These are phyloP conservation scores for Tetanocera ferruginea DNA, from an alignment of 2,888 invertebrate genomes.

Conservation along the genomic window DNA sequence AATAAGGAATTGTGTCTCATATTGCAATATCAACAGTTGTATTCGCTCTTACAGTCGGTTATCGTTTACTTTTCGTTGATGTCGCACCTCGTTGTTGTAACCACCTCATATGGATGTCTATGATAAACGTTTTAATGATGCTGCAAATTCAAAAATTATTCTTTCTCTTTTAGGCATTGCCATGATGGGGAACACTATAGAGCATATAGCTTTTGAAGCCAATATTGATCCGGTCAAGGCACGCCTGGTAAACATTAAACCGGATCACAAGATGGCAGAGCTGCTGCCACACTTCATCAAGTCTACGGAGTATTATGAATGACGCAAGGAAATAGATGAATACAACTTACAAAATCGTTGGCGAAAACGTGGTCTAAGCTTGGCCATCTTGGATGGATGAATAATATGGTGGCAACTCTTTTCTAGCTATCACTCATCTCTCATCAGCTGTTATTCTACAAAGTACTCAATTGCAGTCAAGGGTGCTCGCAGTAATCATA, in stretches of 20 bases:
- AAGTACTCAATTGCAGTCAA: too few species aligned
- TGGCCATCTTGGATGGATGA: constrained; percentile 79
- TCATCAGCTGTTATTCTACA: too few species aligned
- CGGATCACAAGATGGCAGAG: constrained; percentile 62
- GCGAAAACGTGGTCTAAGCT: constrained; percentile 76
- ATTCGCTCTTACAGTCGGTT: too few species aligned
- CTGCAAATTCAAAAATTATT: not conserved
- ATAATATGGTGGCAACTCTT: too few species aligned
- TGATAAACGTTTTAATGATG: constrained; percentile 54
- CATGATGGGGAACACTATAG: constrained; percentile 75
- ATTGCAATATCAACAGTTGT: too few species aligned
- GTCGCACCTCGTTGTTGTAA: too few species aligned
- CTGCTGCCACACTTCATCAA: constrained; percentile 71
- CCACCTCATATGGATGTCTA: constrained; percentile 75
- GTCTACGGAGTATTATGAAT: constrained; percentile 72
- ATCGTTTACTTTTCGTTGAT: too few species aligned
- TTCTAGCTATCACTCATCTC: too few species aligned
- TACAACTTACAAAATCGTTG: constrained; percentile 81
- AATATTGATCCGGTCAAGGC: constrained; percentile 74
- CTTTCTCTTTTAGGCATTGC: constrained; percentile 69
- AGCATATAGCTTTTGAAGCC: constrained; percentile 73
- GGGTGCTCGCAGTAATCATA: too few species aligned
- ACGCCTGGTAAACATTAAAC: constrained; percentile 71
- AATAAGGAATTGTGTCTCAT: too few species aligned
- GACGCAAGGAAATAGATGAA: constrained; percentile 72